Evolutionary conservation across 1,140 invertebrate species (phyloP), one percentile per base, ranked within the genome.

Genomic region (Drosophila orena): DNA sequence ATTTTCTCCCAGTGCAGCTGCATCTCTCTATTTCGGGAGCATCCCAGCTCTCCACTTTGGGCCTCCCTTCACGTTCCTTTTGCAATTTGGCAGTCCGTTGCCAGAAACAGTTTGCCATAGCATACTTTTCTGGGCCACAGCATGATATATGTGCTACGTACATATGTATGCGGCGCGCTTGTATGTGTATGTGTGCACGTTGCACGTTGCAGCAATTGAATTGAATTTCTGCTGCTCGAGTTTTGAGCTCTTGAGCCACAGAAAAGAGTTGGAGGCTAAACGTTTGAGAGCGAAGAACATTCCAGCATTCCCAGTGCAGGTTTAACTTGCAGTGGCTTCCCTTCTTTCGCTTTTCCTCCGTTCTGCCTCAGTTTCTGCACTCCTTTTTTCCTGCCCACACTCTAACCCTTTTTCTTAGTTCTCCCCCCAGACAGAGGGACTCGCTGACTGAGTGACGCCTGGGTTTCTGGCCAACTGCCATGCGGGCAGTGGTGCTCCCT

Each of bases 91-190:
- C 81, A 64, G 55, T 52, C 44, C 65, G 56, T 59, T 77, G 75
- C 55, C 60, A 40, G 49, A 62, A 77, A 73, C 75, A 53, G 66
- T 61, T 61, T 79, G 65, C 60, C 68, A 66, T 84, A 79, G 84
- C 84, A 89, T 89, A 88, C 84, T 84, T 88, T 88, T 89, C 76
- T 83, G 84, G 71, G 83, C 76, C 79, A 88, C 46, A 43, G n/a
- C 73, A 70, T 69, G 74, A 78, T 77, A 77, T 77, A 77, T 77
- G 59, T 20, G 66, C 49, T 37, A 37, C 14, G 37, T 38, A 37
- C 8, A 6, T 6, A 66, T 71, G 65, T 40, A 69, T 61, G 30
- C 38, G n/a, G 17, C 30, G 43, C 34, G 8, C n/a, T 6, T 56
- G 53, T 54, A n/a, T 60, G 40, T 47, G 50, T 61, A n/a, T 17